Base-by-base conservation (phyloP, 2,888 invertebrate species). In the Agrotis exclamationis region DNA sequence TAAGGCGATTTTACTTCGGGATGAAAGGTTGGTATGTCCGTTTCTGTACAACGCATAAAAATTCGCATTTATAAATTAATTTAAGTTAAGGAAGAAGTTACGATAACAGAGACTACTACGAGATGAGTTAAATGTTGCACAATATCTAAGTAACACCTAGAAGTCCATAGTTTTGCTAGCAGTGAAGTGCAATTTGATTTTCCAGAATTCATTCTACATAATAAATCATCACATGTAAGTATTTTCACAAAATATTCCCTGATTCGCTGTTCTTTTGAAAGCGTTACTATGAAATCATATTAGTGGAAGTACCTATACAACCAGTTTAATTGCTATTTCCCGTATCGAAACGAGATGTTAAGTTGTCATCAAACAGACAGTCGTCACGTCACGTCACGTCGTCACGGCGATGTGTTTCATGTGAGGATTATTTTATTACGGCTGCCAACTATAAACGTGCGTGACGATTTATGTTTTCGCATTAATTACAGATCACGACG, bases 371-470 rank as follows among this genome's bases (percentile, higher is more conserved):
- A 28, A 62, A 44, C 39, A n/a, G 47, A 54, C 28, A 22, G 28
- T 28, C 45, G 22, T 16, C 45, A 45, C 45, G 14, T 5, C 45
- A 13, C n/a, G 44, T 44, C 14, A n/a, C n/a, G 44, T 44, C 44
- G 44, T 44, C 44, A 14, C 28, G 28, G 24, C n/a, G 54, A 9
- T 48, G 63, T 13, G 47, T 73, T 71, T 20, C 16, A 22, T 22
- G 24, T 22, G 6, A 3, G 45, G 20, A 74, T 22, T 22, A 20
- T 33, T 60, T 33, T 33, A 33, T 51, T 50, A 6, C 14, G 33
- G 6, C 33, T 60, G 4, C 24, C 24, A 56, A 39, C 24, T 24
- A 57, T 24, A 14, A 20, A 39, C 22, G 44, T 4, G 48, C 28
- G 14, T 7, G 7, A 20, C 39, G 44, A 22, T 70, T 71, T 13